Evolutionary conservation across 2,113 vertebrate genomes (phyloP), one percentile per base, ranked within the genome.

Genomic region (Gadus macrocephalus): DNA sequence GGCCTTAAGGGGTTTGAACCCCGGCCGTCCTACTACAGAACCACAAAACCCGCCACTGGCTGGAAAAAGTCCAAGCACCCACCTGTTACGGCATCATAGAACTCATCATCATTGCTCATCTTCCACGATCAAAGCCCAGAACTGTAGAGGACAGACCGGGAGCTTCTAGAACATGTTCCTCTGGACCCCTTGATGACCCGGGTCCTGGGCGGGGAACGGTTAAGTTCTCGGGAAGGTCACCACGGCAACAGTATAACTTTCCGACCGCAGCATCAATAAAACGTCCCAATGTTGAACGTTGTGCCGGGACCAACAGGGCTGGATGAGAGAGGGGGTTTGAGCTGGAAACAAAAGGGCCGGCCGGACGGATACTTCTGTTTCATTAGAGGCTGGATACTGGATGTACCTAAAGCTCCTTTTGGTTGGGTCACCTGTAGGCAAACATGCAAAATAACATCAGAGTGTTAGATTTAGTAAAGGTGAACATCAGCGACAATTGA

Each of bases 21-120:
- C 5, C 5, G 11, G 42, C 42, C 42, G 2, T 14, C 9, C 42
- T 49, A 14, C 11, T 14, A 49, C 14, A 11, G 42, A 14, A 49
- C 42, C 42, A 9, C 42, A 9, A 3, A 12, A 9, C 8, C 42
- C 11, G 38, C 42, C 12, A 49, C 12, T 49, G 42, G 42, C 4
- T 35, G 31, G 31, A 35, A 35, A 35, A 35, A 1, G 31, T 14
- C 42, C 42, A 49, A 49, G 22, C 20, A 25, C 72, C 0, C 77
- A 98, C 97, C 97, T 90, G 97, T 95, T 85, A 98, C 92, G 88
- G 97, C 97, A 79, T 99, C 97, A 83, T 91, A 98, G 89, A 98
- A 99, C 75, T 98, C 96, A 28, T 98, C 97, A 70, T 98, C 97
- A 87, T 95, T 95, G 90, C 92, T 96, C 97, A 99, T 99, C 78